Percentiles rank a stretch among this genome's conserved stretches.
These are phyloP conservation scores for Timandra comae DNA, from an alignment of 2,888 invertebrate genomes.

Conservation along the genomic window DNA sequence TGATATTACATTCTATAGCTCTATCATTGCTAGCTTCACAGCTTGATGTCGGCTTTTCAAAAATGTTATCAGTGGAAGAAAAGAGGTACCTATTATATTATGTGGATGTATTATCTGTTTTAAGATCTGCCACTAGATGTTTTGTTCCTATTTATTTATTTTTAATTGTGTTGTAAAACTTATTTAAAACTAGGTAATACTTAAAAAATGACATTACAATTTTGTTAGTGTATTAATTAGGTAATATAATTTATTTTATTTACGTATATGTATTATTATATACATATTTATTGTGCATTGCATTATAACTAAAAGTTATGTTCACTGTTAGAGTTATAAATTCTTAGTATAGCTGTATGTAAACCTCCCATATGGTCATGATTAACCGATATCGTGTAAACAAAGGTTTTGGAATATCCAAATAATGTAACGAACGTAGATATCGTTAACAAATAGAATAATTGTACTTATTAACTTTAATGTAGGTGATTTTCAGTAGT, in stretches of 20 bases:
- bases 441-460: slow-evolving; percentile 67
- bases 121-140: slow-evolving; percentile 43
- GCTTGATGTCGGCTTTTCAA: slow-evolving; percentile 73
- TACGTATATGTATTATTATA: slow-evolving; percentile 53
- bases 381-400: slow-evolving; percentile 46
- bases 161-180: slow-evolving; percentile 43
- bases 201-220: slow-evolving; percentile 4
- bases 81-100: slow-evolving; percentile 70
- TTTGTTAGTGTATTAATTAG: slow-evolving; percentile 35
- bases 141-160: slow-evolving; percentile 42
- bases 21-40: slow-evolving; percentile 66
- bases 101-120: slow-evolving; percentile 62
- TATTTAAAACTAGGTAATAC: not conserved
- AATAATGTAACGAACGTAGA: slow-evolving; percentile 50
- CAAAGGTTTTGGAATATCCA: slow-evolving; percentile 45
- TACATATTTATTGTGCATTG: slow-evolving; percentile 44
- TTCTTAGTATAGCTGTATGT: slow-evolving; percentile 56
- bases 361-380: slow-evolving; percentile 34
- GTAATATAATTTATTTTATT: slow-evolving; percentile 40
- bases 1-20: slow-evolving; percentile 64
- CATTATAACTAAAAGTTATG: slow-evolving; percentile 48
- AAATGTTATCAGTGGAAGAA: slow-evolving; percentile 71
- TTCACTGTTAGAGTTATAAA: slow-evolving; percentile 57
- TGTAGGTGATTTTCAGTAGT: slow-evolving; percentile 62
- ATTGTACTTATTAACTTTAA: slow-evolving; percentile 67